phyloP scores from a whole-genome alignment of 1,140 invertebrate genomes.

The Saccostrea glomerata region DNA sequence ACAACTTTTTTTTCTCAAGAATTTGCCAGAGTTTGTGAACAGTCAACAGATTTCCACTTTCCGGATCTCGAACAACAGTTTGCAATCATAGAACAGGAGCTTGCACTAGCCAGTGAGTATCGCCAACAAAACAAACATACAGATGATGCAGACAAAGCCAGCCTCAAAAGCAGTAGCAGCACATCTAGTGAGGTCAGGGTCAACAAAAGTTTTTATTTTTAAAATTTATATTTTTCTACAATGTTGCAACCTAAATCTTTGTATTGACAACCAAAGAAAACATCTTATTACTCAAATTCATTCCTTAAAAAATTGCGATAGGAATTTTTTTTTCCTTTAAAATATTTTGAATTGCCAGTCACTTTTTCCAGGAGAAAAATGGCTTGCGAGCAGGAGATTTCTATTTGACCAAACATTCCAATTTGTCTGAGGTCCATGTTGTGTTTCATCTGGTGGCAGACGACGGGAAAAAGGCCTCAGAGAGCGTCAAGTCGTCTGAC shows the following conservation, averaged over 20 bases:
- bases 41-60: constrained; percentile 92
- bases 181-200: constrained; percentile 63
- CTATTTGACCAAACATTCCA: constrained; percentile 96
- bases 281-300: too few relatives aligned
- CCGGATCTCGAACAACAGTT: constrained; percentile 91
- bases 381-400: constrained; percentile 90
- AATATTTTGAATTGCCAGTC: too few relatives aligned
- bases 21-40: constrained; percentile 81
- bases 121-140: constrained; percentile 54
- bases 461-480: constrained; percentile 67
- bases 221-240: background rate
- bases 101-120: constrained; percentile 67
- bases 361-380: constrained; percentile 66
- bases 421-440: constrained; percentile 94
- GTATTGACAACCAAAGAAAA: too few relatives aligned
- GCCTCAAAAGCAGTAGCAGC: constrained; percentile 72
- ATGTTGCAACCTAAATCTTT: too few relatives aligned
- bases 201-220: background rate
- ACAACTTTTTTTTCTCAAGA: constrained; percentile 68
- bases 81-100: constrained; percentile 80
- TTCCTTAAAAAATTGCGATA: too few relatives aligned
- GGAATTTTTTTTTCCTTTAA: too few relatives aligned
- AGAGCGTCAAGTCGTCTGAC: constrained; percentile 83
- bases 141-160: constrained; percentile 72
- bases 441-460: constrained; percentile 94